Evolutionary conservation across 2,888 invertebrate species (phyloP).

Genomic region (Myopa testacea): DNA sequence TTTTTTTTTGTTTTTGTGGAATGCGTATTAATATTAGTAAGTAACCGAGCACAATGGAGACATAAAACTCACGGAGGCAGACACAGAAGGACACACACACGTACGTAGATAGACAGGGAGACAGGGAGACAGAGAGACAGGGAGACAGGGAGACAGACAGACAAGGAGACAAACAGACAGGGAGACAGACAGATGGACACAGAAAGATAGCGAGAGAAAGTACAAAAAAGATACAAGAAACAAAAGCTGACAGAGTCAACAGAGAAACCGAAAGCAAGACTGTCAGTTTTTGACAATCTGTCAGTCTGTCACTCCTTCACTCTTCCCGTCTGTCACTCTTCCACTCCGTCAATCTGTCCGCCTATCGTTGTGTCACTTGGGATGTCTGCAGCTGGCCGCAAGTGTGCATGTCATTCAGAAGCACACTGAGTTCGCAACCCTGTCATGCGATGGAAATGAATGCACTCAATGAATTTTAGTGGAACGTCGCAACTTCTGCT

Average conservation of each 20-base stretch:
- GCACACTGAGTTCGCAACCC: neutral
- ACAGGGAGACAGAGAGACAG: neutral
- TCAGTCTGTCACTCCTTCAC: neutral
- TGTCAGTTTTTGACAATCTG: neutral
- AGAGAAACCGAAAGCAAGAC: neutral
- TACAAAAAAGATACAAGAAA: neutral
- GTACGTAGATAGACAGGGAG: neutral
- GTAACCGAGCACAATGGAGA: conserved; percentile 60
- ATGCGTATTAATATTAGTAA: conserved; percentile 54
- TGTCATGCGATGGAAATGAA: neutral
- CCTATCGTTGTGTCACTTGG: neutral
- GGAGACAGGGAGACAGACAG: neutral
- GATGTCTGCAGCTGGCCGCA: neutral
- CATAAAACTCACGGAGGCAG: conserved; percentile 46
- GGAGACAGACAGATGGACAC: neutral
- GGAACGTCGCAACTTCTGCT: neutral
- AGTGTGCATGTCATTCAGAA: neutral
- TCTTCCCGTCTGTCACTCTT: neutral
- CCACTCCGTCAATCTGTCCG: neutral
- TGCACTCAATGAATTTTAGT: neutral
- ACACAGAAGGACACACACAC: neutral
- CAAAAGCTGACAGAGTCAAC: neutral
- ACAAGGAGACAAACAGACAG: neutral
- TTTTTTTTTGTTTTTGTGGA: neutral
- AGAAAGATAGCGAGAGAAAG: neutral